Evolutionary conservation across 2,888 invertebrate species (phyloP), one percentile per base, ranked within the genome.

Genomic region (Masnerella sp.): DNA sequence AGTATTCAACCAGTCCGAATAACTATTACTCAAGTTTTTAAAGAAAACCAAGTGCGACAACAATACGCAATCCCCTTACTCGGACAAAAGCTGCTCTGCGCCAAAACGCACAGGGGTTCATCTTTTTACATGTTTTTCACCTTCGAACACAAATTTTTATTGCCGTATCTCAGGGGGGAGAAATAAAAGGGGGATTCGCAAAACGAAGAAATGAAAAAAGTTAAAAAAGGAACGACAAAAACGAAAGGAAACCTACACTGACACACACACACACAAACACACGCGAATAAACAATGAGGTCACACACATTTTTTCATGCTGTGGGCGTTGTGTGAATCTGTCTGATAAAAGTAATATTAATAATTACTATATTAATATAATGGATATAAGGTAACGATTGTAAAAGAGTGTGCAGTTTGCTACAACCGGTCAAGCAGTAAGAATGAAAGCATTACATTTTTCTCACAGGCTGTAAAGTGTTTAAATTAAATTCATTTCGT

Each of bases 401-500:
- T 86, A 83, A 84, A 85, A 84, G 82, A 81, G 84, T 82, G 82
- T 79, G 80, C 78, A 81, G 80, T 83, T 85, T 83, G 83, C 77
- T 83, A 84, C 77, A 79, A 77, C 78, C 80, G 82, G 78, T 81
- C 80, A 80, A 82, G 78, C 82, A 83, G 81, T 82, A 82, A 82
- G 78, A 80, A 80, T 80, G 81, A 77, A 81, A 82, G 78, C 80
- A 83, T 81, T 83, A 80, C 78, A 79, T 80, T 82, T 83, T 85
- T 85, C 82, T 85, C 84, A 84, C 82, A 82, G 82, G 82, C 85
- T 84, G 84, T 85, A 85, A 81, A 80, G 83, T 82, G 79, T 82
- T 85, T 81, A 82, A 83, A 86, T 86, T 86, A 84, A 86, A 86
- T 83, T 81, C 82, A 84, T 85, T 86, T 85, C 83, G 81, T 84